These are phyloP conservation scores for Halyomorpha halys DNA, from an alignment of 1,140 invertebrate species.

Conservation along the genomic window DNA sequence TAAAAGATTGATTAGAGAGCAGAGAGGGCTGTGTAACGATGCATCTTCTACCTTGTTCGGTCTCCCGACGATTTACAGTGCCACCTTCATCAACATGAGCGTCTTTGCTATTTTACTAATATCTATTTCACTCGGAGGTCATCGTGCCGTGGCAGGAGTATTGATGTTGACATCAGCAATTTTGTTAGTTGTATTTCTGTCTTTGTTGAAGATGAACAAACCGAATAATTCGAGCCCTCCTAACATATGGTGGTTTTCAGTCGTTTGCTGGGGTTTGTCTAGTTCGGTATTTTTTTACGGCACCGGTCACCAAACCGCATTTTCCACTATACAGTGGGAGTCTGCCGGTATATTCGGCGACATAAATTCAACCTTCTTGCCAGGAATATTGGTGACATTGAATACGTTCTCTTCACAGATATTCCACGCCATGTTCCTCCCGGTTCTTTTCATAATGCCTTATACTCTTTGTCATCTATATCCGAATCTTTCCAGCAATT, in stretches of 20 bases:
- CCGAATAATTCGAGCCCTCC: conserved; percentile 5
- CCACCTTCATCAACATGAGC: conserved; percentile 46
- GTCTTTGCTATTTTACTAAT: conserved; percentile 49
- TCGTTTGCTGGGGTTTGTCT: conserved; percentile 60
- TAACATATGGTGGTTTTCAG: conserved; percentile 44
- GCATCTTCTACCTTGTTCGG: conserved; percentile 55
- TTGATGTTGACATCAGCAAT: conserved; percentile 45
- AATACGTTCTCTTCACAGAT: conserved; percentile 65
- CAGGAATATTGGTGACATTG: conserved; percentile 29
- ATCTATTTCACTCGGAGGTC: conserved; percentile 52
- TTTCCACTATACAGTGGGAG: conserved; percentile 82
- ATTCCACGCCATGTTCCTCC: conserved; percentile 50
- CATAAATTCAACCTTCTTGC: conserved; percentile 29
- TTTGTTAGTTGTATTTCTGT: conserved; percentile 29
- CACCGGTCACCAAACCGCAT: conserved; percentile 82
- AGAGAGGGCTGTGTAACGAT: conserved; percentile 34
- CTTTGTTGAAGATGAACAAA: conserved; percentile 30
- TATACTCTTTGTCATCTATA: conserved; percentile 57
- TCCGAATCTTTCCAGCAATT: conserved; percentile 40
- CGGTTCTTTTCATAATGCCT: conserved; percentile 62
- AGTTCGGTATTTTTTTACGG: conserved; percentile 78
- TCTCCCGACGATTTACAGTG: conserved; percentile 57
- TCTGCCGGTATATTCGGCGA: conserved; percentile 67
- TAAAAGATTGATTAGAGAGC: conserved; percentile 46
- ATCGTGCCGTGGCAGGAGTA: conserved; percentile 45